phyloP scores from a whole-genome alignment of 2,888 invertebrate species.

The Hermaeophaga mercurialis region DNA sequence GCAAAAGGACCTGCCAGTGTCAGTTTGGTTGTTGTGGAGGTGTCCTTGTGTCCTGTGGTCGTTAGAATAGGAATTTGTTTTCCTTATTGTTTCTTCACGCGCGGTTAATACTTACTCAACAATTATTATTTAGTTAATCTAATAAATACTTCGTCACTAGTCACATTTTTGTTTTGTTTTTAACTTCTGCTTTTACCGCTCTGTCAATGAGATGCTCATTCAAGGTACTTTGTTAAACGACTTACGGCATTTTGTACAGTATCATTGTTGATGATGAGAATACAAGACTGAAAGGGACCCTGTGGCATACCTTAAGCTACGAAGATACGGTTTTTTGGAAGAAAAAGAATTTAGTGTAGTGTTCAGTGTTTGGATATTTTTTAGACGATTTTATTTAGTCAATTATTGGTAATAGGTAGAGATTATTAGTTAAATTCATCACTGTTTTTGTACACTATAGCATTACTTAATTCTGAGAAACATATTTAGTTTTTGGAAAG shows the following conservation, averaged over 20 bases:
- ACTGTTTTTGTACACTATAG: too few relatives aligned
- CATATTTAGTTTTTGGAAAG: too few relatives aligned
- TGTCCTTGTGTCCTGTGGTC: conserved; percentile 55
- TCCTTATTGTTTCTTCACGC: conserved; percentile 19
- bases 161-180: conserved; percentile 2
- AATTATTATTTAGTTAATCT: conserved; percentile 2
- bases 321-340: background rate
- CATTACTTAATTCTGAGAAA: too few relatives aligned
- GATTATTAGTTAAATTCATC: too few relatives aligned
- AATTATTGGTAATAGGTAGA: too few relatives aligned
- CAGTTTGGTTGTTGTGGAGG: conserved; percentile 58
- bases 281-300: conserved; percentile 25
- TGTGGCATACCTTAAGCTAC: background rate
- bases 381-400: too few relatives aligned
- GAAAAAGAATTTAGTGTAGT: background rate
- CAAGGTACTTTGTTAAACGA: conserved; percentile 28
- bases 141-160: background rate
- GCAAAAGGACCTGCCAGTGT: conserved; percentile 56
- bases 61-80: conserved; percentile 47
- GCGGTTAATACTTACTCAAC: conserved; percentile 11
- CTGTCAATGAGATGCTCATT: conserved; percentile 10
- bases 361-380: too few relatives aligned
- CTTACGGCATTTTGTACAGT: conserved; percentile 13
- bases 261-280: conserved; percentile 25
- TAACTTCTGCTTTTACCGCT: background rate